phyloP scores from a whole-genome alignment of 2,113 vertebrate genomes.

The Nestor notabilis region DNA sequence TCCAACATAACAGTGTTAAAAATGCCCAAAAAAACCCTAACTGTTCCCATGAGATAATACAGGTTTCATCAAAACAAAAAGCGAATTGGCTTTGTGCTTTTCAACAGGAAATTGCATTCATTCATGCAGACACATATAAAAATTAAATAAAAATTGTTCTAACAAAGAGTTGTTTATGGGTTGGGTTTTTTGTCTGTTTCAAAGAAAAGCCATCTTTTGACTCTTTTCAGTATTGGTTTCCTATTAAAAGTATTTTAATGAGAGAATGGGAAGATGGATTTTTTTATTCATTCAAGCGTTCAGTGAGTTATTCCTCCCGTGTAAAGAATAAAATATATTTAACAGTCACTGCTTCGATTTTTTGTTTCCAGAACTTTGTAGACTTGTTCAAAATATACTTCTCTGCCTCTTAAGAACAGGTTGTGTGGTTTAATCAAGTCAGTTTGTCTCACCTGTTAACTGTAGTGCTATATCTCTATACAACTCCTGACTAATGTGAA shows the following conservation, averaged over 20 bases:
- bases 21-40: neutral
- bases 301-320: neutral
- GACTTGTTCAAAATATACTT: neutral
- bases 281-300: neutral
- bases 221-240: neutral
- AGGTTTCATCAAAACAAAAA: neutral
- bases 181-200: neutral
- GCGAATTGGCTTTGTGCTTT: neutral
- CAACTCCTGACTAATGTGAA: slow-evolving; percentile 82
- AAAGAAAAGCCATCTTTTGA: neutral
- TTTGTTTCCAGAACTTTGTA: neutral
- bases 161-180: neutral
- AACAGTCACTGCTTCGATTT: neutral
- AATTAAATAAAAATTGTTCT: neutral
- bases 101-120: neutral
- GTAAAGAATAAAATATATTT: neutral
- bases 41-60: neutral
- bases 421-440: neutral
- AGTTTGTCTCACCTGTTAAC: slow-evolving; percentile 78
- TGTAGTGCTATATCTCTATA: slow-evolving; percentile 81
- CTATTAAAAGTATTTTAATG: neutral
- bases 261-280: neutral
- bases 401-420: neutral
- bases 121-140: neutral
- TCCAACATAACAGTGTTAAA: neutral